Evolutionary conservation across 2,888 invertebrate genomes (phyloP), one percentile per base, ranked within the genome.

Genomic region (Agelastica alni): DNA sequence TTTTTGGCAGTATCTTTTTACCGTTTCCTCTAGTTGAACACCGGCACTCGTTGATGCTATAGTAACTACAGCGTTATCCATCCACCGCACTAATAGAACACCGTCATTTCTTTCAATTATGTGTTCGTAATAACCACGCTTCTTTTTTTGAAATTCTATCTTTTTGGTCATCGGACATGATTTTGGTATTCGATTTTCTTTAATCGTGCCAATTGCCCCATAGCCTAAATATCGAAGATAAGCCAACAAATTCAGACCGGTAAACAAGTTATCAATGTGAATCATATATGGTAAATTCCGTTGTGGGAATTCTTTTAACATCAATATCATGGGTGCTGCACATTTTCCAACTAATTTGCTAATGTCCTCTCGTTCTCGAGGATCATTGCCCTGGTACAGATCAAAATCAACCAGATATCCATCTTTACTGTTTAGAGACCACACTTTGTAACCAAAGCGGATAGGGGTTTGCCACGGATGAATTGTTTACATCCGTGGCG

Each of bases 311-410:
- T 49, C 49, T 37, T 54, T 49, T 26, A 54, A 26, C 47, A 47
- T 47, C 16, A 37, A 18, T 22, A 47, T 28, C 36, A 47, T 9
- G 3, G 37, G 28, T 37, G 37, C 37, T 9, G 47, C 37, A 14
- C 26, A 44, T 55, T 51, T 51, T 31, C 55, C 42, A 51, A 51
- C n/a, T n/a, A n/a, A n/a, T n/a, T n/a, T n/a, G n/a, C n/a, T n/a
- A n/a, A n/a, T n/a, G n/a, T n/a, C n/a, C n/a, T n/a, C n/a, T n/a
- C n/a, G n/a, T n/a, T n/a, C n/a, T n/a, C n/a, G n/a, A n/a, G n/a
- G n/a, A n/a, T n/a, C n/a, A n/a, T n/a, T n/a, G n/a, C n/a, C n/a
- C n/a, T n/a, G n/a, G n/a, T n/a, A n/a, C n/a, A n/a, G n/a, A n/a
- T n/a, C n/a, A n/a, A n/a, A n/a, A n/a, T n/a, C n/a, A n/a, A n/a